Base-by-base conservation (phyloP, 2,888 invertebrate species). In the Diogma glabrata region DNA sequence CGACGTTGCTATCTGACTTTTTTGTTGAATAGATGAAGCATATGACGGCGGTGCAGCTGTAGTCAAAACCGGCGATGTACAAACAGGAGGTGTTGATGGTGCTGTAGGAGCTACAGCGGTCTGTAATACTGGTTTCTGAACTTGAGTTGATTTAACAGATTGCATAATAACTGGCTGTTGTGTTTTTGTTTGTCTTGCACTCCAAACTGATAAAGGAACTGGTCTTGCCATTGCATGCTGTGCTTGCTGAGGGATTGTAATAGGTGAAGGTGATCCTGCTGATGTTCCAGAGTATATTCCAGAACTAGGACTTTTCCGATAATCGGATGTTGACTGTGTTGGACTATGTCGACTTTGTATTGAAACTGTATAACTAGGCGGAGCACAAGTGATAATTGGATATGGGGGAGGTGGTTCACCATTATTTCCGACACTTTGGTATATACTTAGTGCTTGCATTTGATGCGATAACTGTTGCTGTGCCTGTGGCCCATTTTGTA, bases 131-230 rank as follows among this genome's bases (percentile, higher is more conserved):
- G 95, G 95, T 67, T 94, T 95, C 64, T 92, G 92, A 33, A 92
- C 93, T 69, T 93, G 92, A 16, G 92, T 92, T 72, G 92, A 92
- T 67, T 91, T 91, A 16, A 95, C 95, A 24, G 92, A 90, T 67
- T 94, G 93, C 92, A 94, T 95, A 56, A 95, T 93, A 57, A 95
- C 89, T 7, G 93, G 92, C 47, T 91, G 87, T 63, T 92, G 92
- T 17, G 91, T 84, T 62, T 86, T 88, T 33, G 90, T 84, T 67
- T 93, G 93, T 53, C 68, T 70, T 51, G 89, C 87, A 52, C 85
- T 84, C 82, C 91, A 87, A 46, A 88, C 85, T 65, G 84, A 84
- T 51, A 87, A 72, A 4, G 92, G 88, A 56, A 88, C 84, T 4
- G 89, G 87, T 57, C 87, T 75, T 38, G 84, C 79, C 77, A 84